phyloP scores from a whole-genome alignment of 2,113 vertebrate genomes.

The Chaetodon trifascialis region DNA sequence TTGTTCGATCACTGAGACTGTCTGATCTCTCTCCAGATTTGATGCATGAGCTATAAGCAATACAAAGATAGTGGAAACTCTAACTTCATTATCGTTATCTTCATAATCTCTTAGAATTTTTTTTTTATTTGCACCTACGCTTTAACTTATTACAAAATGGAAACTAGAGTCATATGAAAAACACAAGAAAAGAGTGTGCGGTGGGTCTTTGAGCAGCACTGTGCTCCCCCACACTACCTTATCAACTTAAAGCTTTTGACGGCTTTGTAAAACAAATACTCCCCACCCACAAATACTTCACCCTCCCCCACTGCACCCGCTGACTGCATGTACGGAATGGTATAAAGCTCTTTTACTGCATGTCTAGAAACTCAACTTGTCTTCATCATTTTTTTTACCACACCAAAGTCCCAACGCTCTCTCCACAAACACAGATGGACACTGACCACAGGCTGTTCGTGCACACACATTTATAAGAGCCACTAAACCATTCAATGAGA shows the following conservation, averaged over 20 bases:
- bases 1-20: background rate
- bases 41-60: background rate
- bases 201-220: background rate
- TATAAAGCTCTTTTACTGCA: background rate
- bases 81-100: background rate
- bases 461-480: background rate
- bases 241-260: constrained; percentile 29
- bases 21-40: background rate
- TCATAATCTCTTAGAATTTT: background rate
- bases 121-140: fast-evolving
- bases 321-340: background rate
- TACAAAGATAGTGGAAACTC: background rate
- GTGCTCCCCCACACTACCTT: constrained; percentile 7
- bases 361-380: background rate
- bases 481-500: background rate
- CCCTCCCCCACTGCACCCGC: background rate
- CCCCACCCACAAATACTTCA: background rate
- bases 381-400: background rate
- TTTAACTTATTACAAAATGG: background rate
- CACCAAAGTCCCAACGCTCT: too few species aligned
- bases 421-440: too few species aligned
- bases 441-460: background rate
- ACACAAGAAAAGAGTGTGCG: background rate
- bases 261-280: constrained; percentile 41
- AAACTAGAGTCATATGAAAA: constrained; percentile 27